Conservation (phyloP, 2,888 invertebrate species). For the Phorcus lineatus region DNA sequence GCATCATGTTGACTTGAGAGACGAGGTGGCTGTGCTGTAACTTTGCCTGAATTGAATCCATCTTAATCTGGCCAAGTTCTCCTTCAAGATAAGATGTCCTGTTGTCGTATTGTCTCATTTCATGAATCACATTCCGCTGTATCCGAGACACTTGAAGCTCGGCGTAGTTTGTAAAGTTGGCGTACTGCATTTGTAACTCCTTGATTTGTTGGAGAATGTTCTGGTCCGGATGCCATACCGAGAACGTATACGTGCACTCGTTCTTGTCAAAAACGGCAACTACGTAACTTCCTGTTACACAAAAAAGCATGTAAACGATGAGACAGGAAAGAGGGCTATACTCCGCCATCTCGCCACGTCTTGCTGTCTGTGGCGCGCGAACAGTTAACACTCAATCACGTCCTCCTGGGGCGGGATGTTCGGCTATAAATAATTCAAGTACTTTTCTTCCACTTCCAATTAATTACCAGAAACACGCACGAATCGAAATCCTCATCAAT, state of each 20-base stretch:
- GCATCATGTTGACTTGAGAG: slow-evolving; percentile 29
- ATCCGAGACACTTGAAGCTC: slow-evolving; percentile 33
- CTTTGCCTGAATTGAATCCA: slow-evolving; percentile 38
- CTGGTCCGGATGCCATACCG: slow-evolving; percentile 71
- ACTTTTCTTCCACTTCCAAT: slow-evolving; percentile 13
- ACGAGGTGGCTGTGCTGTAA: slow-evolving; percentile 30
- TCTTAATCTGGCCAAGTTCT: slow-evolving; percentile 46
- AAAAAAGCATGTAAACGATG: no score
- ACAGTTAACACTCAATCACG: not conserved
- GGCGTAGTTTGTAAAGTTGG: slow-evolving; percentile 48
- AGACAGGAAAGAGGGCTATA: not conserved
- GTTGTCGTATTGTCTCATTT: slow-evolving; percentile 50
- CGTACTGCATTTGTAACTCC: slow-evolving; percentile 53
- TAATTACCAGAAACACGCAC: slow-evolving; percentile 20
- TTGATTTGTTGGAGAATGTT: slow-evolving; percentile 60
- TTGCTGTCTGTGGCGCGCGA: not conserved
- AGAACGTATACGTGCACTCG: slow-evolving; percentile 59
- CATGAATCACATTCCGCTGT: slow-evolving; percentile 42
- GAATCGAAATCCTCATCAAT: slow-evolving; percentile 7
- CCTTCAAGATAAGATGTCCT: slow-evolving; percentile 48
- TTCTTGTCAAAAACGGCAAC: slow-evolving; percentile 11
- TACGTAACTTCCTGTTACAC: not conserved
- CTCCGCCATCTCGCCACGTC: not conserved
- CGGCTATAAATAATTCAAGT: slow-evolving; percentile 8
- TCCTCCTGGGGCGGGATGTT: not conserved